These are phyloP conservation scores for Crypturellus undulatus DNA, from an alignment of 2,113 vertebrate genomes.

Conservation along the genomic window DNA sequence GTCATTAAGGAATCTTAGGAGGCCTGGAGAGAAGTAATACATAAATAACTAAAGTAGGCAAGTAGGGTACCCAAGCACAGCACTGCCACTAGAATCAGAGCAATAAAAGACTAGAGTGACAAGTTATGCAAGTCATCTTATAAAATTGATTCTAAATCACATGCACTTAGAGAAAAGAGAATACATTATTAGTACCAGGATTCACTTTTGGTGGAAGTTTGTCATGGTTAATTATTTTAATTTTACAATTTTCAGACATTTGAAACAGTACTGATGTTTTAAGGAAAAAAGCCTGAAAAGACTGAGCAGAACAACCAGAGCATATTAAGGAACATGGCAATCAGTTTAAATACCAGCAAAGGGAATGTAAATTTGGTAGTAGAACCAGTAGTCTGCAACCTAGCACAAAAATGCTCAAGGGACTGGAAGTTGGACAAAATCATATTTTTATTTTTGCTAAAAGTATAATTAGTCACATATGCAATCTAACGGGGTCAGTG, in stretches of 20 bases:
- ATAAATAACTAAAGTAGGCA: background rate
- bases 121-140: background rate
- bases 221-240: too few species aligned
- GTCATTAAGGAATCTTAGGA: background rate
- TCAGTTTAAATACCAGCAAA: background rate
- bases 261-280: background rate
- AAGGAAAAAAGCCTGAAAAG: background rate
- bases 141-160: background rate
- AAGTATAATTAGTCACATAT: background rate
- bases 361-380: background rate
- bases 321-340: background rate
- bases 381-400: background rate
- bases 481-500: background rate
- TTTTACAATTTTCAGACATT: background rate
- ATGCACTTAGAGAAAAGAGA: background rate
- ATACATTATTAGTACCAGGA: too few species aligned
- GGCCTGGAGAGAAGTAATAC: background rate
- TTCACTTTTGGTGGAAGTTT: background rate
- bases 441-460: background rate
- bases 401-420: background rate
- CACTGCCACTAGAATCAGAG: background rate
- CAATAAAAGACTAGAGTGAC: background rate
- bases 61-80: background rate
- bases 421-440: background rate
- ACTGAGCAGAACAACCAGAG: background rate